Evolutionary conservation across 2,888 invertebrate species (phyloP), one percentile per base, ranked within the genome.

Genomic region (Tenthredo distinguenda): DNA sequence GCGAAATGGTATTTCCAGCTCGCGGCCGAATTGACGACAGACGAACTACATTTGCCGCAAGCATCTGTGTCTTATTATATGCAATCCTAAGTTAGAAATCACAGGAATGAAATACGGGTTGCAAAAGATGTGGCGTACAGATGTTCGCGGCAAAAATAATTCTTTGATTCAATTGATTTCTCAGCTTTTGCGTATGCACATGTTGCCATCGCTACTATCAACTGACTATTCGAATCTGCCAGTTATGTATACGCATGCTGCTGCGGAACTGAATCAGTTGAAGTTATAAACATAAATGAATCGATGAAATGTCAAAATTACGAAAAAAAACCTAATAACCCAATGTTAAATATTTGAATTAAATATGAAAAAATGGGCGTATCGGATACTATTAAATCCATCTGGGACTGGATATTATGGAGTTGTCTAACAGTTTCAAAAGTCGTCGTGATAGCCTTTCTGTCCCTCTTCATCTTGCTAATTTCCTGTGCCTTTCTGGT

Each of bases 391-490:
- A 84, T 87, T 0, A 83, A 79, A 76, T 87, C 86, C 79, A 86
- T 88, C 7, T 86, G 86, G 37, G 71, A 88, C 40, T 90, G 88
- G 87, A 31, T 90, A 18, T 18, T 85, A 15, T 88, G 87, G 86
- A n/a, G 62, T 34, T 84, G 86, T 26, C 47, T 76, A 1, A 86
- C 85, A 10, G 6, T 88, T 31, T 15, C 90, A 15, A 89, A 87
- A 85, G 72, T 86, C 26, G 0, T 86, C 7, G 86, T 86, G 18
- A 15, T 55, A 50, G 55, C 77, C 31, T 26, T 34, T 1, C n/a
- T 77, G 31, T 77, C 77, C 18, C 26, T 77, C 0, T 21, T 77
- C 6, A 34, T 77, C 1, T 34, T 77, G 6, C 18, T 77, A 18
- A 34, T 50, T 10, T 77, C 55, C 31, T 77, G 55, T 34, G 9